Base-by-base conservation (phyloP, 2,797 vertebrate genomes). In the Tenualosa ilisha region DNA sequence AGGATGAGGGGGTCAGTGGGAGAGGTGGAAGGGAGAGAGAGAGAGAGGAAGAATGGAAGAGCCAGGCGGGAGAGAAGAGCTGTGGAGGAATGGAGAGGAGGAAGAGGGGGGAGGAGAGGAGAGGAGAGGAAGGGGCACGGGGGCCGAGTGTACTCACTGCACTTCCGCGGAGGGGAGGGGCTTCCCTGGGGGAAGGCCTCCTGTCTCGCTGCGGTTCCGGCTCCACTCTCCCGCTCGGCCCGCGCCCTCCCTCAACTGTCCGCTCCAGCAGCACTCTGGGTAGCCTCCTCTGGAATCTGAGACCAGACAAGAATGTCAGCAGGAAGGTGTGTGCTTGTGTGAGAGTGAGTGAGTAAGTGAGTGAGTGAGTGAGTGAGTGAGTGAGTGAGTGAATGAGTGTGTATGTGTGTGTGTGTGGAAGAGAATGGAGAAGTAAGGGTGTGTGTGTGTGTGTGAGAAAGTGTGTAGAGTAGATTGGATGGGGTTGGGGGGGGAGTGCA, bases 181-280 rank as follows among this genome's bases (percentile, higher is more conserved):
- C 88, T 92, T 90, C 83, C 63, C 37, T 0, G 81, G 82, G 87
- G 89, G 87, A 86, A 20, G 84, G 86, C 84, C 86, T 87, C 84
- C 85, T 83, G 84, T 72, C 75, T 81, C 5, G 75, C 61, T 81
- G 72, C 72, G 54, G 65, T 31, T 37, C 65, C 51, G 9, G 24
- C 81, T 31, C 49, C 63, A 43, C 81, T 68, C 59, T 81, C 65
- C 20, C 22, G 59, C 81, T 22, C 9, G 50, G 50, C 1, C 84
- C 82, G 13, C 24, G 50, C 82, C 83, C 54, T 83, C 81, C 82
- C 56, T 85, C 87, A 54, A 65, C 86, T 85, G 61, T 84, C 84
- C 84, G 84, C 88, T 86, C 90, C 91, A 90, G 92, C 85, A 81
- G 93, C 90, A 91, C 92, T 91, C 91, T 92, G 90, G 91, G 89